Conservation (phyloP, 2,888 invertebrate genomes). For the Zygogramma bicolorata region DNA sequence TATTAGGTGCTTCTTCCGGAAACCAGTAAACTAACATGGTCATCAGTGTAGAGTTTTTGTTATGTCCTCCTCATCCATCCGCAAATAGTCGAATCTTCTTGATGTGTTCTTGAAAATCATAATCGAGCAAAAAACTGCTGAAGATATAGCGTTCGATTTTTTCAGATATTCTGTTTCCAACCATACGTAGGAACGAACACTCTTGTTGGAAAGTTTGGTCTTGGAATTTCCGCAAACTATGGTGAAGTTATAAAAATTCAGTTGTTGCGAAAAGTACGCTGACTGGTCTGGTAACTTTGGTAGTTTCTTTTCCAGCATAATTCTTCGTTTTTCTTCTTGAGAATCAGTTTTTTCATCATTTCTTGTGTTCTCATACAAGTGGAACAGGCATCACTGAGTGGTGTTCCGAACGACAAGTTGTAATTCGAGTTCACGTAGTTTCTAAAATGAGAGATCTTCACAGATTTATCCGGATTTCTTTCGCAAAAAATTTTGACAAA, state of each 20-base stretch:
- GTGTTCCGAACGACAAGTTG: background rate
- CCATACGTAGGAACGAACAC: constrained; percentile 2
- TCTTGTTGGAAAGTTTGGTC: constrained; percentile 17
- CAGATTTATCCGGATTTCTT: background rate
- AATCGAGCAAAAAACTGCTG: constrained; percentile 22
- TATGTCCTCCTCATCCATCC: too few species aligned
- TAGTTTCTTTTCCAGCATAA: background rate
- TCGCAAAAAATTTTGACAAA: background rate
- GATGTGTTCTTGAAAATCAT: constrained; percentile 1
- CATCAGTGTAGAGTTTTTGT: too few species aligned
- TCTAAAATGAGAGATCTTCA: background rate
- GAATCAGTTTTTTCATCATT: background rate
- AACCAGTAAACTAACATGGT: too few species aligned
- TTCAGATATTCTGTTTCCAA: background rate
- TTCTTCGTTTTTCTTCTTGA: background rate
- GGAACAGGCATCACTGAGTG: background rate
- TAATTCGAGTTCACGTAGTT: background rate
- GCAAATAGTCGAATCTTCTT: constrained; percentile 26
- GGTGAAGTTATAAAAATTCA: constrained; percentile 36
- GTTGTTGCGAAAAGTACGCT: constrained; percentile 30
- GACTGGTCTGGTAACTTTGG: constrained; percentile 33
- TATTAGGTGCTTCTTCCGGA: too few species aligned
- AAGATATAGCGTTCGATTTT: constrained; percentile 30
- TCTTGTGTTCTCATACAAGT: background rate
- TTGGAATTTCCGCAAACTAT: constrained; percentile 27